Percentiles rank a stretch among this genome's conserved stretches.
Evolutionary conservation across 2,113 vertebrate genomes (phyloP).

Genomic region (Podilymbus podiceps): DNA sequence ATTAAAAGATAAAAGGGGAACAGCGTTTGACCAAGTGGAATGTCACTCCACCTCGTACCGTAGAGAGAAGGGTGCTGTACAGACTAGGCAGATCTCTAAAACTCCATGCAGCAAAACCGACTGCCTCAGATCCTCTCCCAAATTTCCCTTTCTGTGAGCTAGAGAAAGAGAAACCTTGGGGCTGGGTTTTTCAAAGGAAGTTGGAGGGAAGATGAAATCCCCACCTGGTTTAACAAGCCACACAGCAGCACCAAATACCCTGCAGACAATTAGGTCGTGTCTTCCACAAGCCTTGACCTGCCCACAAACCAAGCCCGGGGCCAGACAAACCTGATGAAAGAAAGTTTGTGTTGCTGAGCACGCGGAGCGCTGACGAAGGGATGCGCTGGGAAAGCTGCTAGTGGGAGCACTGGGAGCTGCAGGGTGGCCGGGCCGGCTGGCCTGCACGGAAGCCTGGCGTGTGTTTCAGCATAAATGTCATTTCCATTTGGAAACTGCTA

Average conservation of each 20-base stretch:
- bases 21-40: background rate
- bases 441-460: background rate
- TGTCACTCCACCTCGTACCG: accelerated
- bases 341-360: background rate
- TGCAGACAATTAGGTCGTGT: background rate
- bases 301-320: background rate
- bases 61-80: background rate
- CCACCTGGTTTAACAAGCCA: background rate
- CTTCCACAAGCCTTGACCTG: background rate
- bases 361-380: background rate
- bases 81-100: background rate
- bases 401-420: background rate
- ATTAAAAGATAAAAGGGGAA: constrained; percentile 43
- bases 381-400: background rate
- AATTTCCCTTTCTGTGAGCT: accelerated
- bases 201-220: background rate
- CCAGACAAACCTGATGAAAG: background rate
- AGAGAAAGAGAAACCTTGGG: background rate
- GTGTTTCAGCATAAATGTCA: background rate
- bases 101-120: background rate
- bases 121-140: background rate
- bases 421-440: accelerated
- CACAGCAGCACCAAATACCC: background rate
- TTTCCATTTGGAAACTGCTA: background rate
- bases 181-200: constrained; percentile 6